Evolutionary conservation across 2,113 vertebrate genomes (phyloP).

Genomic region (Melanerpes formicivorus): DNA sequence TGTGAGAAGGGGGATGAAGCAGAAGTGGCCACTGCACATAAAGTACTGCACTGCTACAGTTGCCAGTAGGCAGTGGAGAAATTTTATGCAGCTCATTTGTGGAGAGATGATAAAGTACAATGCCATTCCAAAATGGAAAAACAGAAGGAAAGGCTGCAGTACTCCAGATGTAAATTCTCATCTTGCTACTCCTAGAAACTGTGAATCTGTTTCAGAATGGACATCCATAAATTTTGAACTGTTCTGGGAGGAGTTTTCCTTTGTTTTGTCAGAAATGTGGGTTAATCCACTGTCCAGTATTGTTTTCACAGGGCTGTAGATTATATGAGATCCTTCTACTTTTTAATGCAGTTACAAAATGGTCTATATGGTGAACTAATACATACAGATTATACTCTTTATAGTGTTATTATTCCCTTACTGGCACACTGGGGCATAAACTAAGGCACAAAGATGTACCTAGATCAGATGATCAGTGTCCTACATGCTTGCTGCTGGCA

Average conservation of each 20-base stretch:
- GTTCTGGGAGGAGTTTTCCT: background rate
- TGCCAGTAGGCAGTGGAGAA: background rate
- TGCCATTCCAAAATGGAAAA: background rate
- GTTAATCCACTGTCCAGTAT: background rate
- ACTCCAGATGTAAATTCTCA: background rate
- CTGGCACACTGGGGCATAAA: background rate
- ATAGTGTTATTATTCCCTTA: background rate
- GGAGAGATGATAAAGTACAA: background rate
- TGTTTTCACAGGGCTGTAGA: background rate
- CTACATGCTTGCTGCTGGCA: background rate
- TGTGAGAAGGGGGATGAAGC: background rate
- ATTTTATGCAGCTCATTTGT: background rate
- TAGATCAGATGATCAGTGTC: background rate
- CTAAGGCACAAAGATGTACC: background rate
- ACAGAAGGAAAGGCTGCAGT: background rate
- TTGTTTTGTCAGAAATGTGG: background rate
- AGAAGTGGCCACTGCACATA: background rate
- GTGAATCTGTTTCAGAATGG: background rate
- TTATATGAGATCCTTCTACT: background rate
- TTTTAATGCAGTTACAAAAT: background rate
- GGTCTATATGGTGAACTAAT: background rate
- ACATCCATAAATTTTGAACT: background rate
- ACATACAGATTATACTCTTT: background rate
- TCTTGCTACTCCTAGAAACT: background rate
- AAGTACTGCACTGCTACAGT: background rate